Conservation (phyloP, 2,113 vertebrate genomes). For the Albula goreensis region DNA sequence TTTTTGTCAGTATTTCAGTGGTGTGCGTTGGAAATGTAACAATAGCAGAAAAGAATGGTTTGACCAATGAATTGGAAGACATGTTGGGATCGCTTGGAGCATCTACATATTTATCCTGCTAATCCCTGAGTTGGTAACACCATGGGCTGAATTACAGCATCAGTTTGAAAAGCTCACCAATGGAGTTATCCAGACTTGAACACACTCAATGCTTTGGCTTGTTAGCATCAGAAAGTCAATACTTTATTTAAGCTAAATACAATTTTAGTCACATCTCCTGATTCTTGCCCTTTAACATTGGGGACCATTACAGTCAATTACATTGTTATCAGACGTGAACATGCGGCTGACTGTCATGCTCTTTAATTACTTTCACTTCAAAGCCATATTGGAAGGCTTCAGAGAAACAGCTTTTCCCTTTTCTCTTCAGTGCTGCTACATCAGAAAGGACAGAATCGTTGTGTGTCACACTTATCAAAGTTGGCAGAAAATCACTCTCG, state of each 20-base stretch:
- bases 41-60: not conserved
- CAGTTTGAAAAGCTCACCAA: not conserved
- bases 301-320: conserved; percentile 57
- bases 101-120: not conserved
- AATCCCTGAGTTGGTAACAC: not conserved
- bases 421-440: conserved; percentile 24
- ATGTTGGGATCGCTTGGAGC: not conserved
- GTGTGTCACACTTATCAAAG: conserved; percentile 44
- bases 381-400: conserved; percentile 49
- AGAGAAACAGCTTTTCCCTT: conserved; percentile 11
- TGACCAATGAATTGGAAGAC: not conserved
- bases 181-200: conserved; percentile 13
- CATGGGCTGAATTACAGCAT: not conserved
- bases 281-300: conserved; percentile 50
- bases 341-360: conserved; percentile 47
- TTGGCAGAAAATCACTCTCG: conserved; percentile 59
- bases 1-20: not conserved
- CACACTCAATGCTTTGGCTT: not conserved
- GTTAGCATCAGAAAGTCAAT: not conserved
- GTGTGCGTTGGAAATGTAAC: not conserved
- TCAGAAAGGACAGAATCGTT: conserved; percentile 58
- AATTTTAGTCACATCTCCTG: conserved; percentile 48
- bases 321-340: conserved; percentile 62
- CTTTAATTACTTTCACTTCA: conserved; percentile 75
- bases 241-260: conserved; percentile 29